Base-by-base conservation (phyloP, 2,888 invertebrate genomes). In the Hydraecia micacea region DNA sequence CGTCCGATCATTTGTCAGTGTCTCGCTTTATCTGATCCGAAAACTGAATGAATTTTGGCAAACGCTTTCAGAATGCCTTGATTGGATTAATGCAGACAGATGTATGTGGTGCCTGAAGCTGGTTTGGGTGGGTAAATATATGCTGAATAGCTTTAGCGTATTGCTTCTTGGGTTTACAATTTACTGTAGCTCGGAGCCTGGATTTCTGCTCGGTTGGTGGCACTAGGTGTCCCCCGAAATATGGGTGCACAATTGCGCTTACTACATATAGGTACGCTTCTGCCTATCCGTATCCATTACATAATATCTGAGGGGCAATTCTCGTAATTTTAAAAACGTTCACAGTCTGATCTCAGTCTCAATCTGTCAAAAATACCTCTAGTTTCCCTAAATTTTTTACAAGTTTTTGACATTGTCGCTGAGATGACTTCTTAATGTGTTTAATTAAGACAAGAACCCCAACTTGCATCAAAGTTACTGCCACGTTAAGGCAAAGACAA, bases 1-100 rank as follows among this genome's bases (percentile, higher is more conserved):
- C 91, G 85, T 79, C 81, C 88, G 88, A 91, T 92, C 94, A 94
- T 95, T 95, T 95, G 93, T 95, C 95, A 95, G 91, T 94, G 95
- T 95, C 95, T 87, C 79, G 89, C 87, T 91, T 90, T 93, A 94
- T 93, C 94, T 92, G 92, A 93, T 94, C 90, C 88, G 90, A 90
- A 93, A 93, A 94, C 93, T 91, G 91, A 93, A 94, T 94, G 93
- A 93, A 93, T 92, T 91, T 92, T 90, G 90, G 90, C 90, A 90
- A 92, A 87, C 88, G 84, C 82, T 85, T 87, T 79, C 58, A 73
- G 78, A 79, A 80, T 84, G 62, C 84, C 78, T 79, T 84, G 78
- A 77, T 88, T 86, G 72, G 78, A 82, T 81, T 81, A 83, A 76
- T 79, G 71, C n/a, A 83, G 78, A 81, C 75, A 83, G 73, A 87